Evolutionary conservation across 2,797 vertebrate species (phyloP), one percentile per base, ranked within the genome.

Genomic region (Onychomys torridus): DNA sequence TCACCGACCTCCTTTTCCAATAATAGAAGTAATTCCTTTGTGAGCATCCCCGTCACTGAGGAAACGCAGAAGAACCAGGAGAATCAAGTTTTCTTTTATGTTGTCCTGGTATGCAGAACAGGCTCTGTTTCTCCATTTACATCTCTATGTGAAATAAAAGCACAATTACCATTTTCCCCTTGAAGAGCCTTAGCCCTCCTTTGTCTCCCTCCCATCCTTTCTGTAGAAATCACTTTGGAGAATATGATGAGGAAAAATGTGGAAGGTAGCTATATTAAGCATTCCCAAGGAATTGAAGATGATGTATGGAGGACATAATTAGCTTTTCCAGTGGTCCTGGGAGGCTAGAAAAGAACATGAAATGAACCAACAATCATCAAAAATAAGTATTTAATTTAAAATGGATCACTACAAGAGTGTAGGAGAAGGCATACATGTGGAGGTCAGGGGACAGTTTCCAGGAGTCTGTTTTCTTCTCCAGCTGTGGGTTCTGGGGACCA

Each of bases 11-110:
- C 67, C 61, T 90, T 90, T 96, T 95, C 86, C 77, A 94, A 14
- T 94, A 92, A 94, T 71, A 85, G 73, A 29, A 95, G 59, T 63
- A 82, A 94, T 94, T 96, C 76, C 69, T 97, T 75, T 76, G 82
- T 92, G 84, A 96, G 79, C 23, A 40, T 77, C 32, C 34, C 59
- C 40, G 37, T 46, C 63, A 83, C 46, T 65, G 13, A 82, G 78
- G 52, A 89, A 92, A 77, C 11, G 17, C 32, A 75, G 71, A 93
- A 95, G 46, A 27, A 86, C 52, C 75, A 77, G 78, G 37, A 97
- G 49, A 95, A 78, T 46, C 40, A 77, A n/a, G 63, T 92, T 87
- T 78, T 97, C 81, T 90, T 90, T 93, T 71, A 75, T 46, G 65
- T 43, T 92, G 85, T 78, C 65, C 59, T 73, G 40, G 90, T 59